phyloP scores from a whole-genome alignment of 2,888 invertebrate genomes.

The Cheilosia scutellata region DNA sequence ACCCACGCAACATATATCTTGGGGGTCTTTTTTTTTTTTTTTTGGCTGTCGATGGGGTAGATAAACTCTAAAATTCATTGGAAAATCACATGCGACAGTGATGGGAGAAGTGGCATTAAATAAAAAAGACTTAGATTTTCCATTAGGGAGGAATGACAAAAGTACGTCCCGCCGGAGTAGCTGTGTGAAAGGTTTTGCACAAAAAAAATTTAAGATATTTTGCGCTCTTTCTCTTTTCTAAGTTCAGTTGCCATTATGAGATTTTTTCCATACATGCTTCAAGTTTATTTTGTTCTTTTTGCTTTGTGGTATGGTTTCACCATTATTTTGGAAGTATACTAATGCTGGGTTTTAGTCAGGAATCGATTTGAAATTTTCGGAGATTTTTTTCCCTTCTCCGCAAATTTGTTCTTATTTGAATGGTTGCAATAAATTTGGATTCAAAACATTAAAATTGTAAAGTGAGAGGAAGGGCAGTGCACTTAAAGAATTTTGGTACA shows the following conservation, averaged over 20 bases:
- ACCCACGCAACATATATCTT: neutral
- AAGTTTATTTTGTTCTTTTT: neutral
- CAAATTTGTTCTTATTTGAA: neutral
- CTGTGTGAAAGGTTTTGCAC: neutral
- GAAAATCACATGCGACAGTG: slow-evolving; percentile 42
- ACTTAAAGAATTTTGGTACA: no score
- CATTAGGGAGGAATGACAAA: slow-evolving; percentile 26
- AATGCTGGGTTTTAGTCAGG: neutral
- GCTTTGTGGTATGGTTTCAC: neutral
- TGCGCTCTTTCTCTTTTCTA: neutral
- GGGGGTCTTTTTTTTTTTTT: neutral
- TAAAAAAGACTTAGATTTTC: slow-evolving; percentile 31
- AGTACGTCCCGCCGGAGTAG: neutral
- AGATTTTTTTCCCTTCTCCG: neutral
- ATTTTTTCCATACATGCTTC: slow-evolving; percentile 11
- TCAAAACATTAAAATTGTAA: neutral
- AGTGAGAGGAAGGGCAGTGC: neutral
- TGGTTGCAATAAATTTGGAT: neutral
- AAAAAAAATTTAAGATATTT: neutral
- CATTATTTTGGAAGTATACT: neutral
- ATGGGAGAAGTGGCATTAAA: neutral
- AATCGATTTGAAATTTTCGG: neutral
- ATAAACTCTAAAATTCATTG: slow-evolving; percentile 46
- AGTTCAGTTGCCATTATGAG: neutral
- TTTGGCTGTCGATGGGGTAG: neutral